These are phyloP conservation scores for Scartelaos histophorus DNA, from an alignment of 2,113 vertebrate genomes.

Conservation along the genomic window DNA sequence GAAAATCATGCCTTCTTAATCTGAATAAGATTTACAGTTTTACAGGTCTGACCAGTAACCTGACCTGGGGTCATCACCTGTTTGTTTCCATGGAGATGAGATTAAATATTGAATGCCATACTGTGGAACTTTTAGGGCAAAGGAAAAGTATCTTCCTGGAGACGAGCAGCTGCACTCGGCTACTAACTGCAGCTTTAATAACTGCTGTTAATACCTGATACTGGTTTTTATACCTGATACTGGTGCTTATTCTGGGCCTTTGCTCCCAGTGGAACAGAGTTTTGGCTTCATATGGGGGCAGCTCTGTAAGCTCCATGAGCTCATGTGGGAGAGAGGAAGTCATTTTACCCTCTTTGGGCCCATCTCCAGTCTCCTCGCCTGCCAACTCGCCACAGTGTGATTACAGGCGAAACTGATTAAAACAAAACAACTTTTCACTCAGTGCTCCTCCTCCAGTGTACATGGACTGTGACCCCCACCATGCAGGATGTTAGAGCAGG, in stretches of 20 bases:
- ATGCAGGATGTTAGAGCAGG: constrained; percentile 60
- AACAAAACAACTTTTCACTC: constrained; percentile 64
- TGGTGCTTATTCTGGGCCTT: background rate
- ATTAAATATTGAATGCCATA: too few species aligned
- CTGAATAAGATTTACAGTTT: too few species aligned
- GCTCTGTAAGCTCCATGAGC: constrained; percentile 63
- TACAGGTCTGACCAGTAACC: too few species aligned
- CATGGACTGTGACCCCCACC: constrained; percentile 37
- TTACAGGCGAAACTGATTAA: constrained; percentile 75
- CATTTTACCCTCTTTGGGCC: constrained; percentile 63
- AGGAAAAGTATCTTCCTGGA: background rate
- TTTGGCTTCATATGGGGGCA: constrained; percentile 51
- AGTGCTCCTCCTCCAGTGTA: constrained; percentile 34
- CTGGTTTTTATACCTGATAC: too few species aligned
- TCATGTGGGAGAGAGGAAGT: constrained; percentile 72
- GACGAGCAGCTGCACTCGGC: too few species aligned
- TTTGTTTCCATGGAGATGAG: too few species aligned
- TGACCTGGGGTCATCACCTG: too few species aligned
- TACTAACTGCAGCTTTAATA: background rate
- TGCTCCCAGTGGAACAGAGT: constrained; percentile 43
- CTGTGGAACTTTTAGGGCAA: background rate
- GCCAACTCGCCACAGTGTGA: constrained; percentile 65
- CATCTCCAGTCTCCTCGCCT: constrained; percentile 66
- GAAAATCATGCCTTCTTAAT: too few species aligned
- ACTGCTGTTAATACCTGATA: background rate